Conservation (phyloP, 2,113 vertebrate genomes). For the Larimichthys polyactis region DNA sequence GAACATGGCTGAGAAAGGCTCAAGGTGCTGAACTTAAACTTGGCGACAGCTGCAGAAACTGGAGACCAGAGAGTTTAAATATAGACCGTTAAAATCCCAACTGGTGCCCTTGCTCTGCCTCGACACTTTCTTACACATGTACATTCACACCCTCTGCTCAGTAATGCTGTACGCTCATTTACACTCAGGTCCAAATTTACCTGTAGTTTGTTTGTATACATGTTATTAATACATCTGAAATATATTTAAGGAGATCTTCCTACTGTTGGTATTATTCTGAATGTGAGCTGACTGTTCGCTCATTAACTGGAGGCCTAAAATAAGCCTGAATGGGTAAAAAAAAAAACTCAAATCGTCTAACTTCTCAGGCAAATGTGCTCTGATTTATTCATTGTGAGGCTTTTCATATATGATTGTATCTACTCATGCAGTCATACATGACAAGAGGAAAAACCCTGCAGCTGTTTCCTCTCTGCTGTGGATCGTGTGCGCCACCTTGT, state of each 20-base stretch:
- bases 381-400: background rate
- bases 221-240: background rate
- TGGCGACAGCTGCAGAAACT: slow-evolving; percentile 89
- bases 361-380: background rate
- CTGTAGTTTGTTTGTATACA: slow-evolving; percentile 28
- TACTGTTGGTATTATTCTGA: background rate
- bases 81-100: slow-evolving; percentile 71
- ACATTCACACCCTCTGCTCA: slow-evolving; percentile 65
- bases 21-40: slow-evolving; percentile 86
- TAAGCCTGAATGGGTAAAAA: background rate
- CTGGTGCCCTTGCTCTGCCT: slow-evolving; percentile 69
- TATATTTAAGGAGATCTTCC: background rate
- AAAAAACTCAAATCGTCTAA: background rate
- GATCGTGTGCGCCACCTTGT: slow-evolving; percentile 51
- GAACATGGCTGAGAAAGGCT: slow-evolving; percentile 74
- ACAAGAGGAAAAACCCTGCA: slow-evolving; percentile 4
- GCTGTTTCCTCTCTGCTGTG: background rate
- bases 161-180: slow-evolving; percentile 66
- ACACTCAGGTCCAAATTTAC: slow-evolving; percentile 53
- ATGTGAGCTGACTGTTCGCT: background rate
- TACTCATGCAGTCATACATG: slow-evolving; percentile 1
- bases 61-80: slow-evolving; percentile 80
- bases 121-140: slow-evolving; percentile 77
- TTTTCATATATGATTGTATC: slow-evolving; percentile 14
- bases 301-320: slow-evolving; percentile 3